phyloP scores from a whole-genome alignment of 2,888 invertebrate species.

The Aelia acuminata region DNA sequence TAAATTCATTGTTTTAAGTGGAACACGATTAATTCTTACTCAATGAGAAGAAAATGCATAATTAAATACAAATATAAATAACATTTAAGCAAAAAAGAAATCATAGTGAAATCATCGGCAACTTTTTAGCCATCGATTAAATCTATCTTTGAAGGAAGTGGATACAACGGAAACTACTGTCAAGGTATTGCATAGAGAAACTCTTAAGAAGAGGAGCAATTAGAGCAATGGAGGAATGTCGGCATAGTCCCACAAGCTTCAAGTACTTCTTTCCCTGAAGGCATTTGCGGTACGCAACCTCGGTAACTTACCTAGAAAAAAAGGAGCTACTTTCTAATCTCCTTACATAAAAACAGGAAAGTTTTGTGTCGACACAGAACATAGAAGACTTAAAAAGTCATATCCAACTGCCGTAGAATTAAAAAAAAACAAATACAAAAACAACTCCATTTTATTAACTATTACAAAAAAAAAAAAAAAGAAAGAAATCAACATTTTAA shows the following conservation, averaged over 20 bases:
- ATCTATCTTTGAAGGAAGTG: not conserved
- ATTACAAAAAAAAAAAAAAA: too few relatives aligned
- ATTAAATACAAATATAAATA: too few relatives aligned
- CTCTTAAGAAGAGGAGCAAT: not conserved
- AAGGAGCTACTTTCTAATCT: not conserved
- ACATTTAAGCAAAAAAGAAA: too few relatives aligned
- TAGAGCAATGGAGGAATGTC: not conserved
- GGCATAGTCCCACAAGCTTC: not conserved
- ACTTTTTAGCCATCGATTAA: too few relatives aligned
- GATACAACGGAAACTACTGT: not conserved
- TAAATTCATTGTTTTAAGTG: too few relatives aligned
- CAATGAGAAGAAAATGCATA: too few relatives aligned
- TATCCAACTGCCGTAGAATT: not conserved
- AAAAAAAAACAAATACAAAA: not conserved
- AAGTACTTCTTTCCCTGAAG: not conserved
- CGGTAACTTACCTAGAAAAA: conserved; percentile 5
- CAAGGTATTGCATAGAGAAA: not conserved
- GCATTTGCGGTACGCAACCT: not conserved
- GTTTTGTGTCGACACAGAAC: not conserved
- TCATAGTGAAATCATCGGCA: too few relatives aligned
- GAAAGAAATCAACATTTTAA: too few relatives aligned
- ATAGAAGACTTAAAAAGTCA: not conserved
- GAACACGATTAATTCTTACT: too few relatives aligned
- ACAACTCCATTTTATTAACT: too few relatives aligned
- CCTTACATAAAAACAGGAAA: conserved; percentile 18